Percentiles rank a stretch among this genome's conserved stretches.
These are phyloP conservation scores for Drosophila anomalata DNA, from an alignment of 2,888 invertebrate genomes.

Conservation along the genomic window DNA sequence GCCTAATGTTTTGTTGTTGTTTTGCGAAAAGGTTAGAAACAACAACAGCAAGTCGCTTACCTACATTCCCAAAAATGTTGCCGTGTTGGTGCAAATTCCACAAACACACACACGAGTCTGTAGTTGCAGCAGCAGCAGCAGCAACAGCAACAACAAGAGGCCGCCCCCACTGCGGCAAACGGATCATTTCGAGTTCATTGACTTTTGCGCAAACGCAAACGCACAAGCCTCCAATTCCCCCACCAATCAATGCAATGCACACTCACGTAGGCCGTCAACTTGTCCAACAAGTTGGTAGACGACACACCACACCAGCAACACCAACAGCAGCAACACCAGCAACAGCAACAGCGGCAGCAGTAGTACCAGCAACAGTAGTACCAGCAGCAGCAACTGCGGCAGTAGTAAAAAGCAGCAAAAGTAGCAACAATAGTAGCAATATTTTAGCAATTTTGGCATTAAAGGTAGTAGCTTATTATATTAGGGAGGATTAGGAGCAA, in stretches of 20 bases:
- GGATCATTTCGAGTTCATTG: slow-evolving; percentile 65
- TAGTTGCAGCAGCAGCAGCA: slow-evolving; percentile 10
- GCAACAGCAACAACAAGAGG: slow-evolving; percentile 10
- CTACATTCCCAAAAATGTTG: slow-evolving; percentile 72
- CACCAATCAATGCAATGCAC: slow-evolving; percentile 75
- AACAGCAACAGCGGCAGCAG: slow-evolving; percentile 9
- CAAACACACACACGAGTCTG: slow-evolving; percentile 41
- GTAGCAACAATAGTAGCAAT: slow-evolving; percentile 34
- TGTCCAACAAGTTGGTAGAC: slow-evolving; percentile 80
- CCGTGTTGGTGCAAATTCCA: slow-evolving; percentile 69
- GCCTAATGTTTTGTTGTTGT: slow-evolving; percentile 69
- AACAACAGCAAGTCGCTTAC: slow-evolving; percentile 73
- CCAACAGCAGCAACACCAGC: slow-evolving; percentile 21
- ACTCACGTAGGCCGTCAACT: slow-evolving; percentile 78
- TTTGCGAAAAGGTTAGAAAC: slow-evolving; percentile 74
- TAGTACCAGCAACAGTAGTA: slow-evolving; percentile 1
- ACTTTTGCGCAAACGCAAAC: slow-evolving; percentile 70
- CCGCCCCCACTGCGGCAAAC: slow-evolving; percentile 25
- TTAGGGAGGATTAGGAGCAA: too few relatives aligned
- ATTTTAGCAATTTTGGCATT: slow-evolving; percentile 3
- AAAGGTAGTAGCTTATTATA: too few relatives aligned
- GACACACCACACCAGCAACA: slow-evolving; percentile 52
- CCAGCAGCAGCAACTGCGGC: slow-evolving; percentile 5
- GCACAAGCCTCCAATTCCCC: slow-evolving; percentile 75
- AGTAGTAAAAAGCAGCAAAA: slow-evolving; percentile 15